Conservation (phyloP, 2,888 invertebrate species). For the Galeruca laticollis region DNA sequence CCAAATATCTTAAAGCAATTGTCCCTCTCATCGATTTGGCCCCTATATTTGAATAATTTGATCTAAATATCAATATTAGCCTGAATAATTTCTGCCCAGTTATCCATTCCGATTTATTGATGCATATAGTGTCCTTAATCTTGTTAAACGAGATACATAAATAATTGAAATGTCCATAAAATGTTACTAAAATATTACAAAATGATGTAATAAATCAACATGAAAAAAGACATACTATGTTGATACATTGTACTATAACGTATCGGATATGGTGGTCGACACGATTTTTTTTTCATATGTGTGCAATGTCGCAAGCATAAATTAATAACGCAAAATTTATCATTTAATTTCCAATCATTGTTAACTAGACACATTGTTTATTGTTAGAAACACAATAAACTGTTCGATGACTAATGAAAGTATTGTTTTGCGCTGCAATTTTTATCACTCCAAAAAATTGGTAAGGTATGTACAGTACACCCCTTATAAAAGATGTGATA, state of each 20-base stretch:
- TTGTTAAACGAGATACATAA: not conserved
- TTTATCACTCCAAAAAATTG: too few relatives aligned
- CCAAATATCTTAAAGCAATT: too few relatives aligned
- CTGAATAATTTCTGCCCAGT: not conserved
- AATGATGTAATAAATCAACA: not conserved
- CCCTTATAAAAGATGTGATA: too few relatives aligned
- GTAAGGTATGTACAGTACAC: too few relatives aligned
- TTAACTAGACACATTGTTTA: conserved; percentile 16
- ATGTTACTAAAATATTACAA: conserved; percentile 1
- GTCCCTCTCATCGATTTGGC: too few relatives aligned
- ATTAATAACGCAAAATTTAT: conserved; percentile 2
- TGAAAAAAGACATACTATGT: not conserved
- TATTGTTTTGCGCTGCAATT: too few relatives aligned
- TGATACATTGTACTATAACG: not conserved
- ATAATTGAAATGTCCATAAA: not conserved
- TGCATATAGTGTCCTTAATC: not conserved
- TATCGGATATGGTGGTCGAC: conserved; percentile 9
- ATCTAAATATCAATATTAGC: not conserved
- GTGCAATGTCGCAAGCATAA: not conserved
- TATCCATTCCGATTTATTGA: too few relatives aligned
- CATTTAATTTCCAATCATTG: not conserved
- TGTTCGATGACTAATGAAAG: too few relatives aligned
- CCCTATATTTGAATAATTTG: too few relatives aligned
- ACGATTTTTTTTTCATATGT: conserved; percentile 6
- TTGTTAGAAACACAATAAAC: conserved; percentile 22